These are phyloP conservation scores for Chiloscyllium punctatum DNA, from an alignment of 2,797 vertebrate genomes.

Conservation along the genomic window DNA sequence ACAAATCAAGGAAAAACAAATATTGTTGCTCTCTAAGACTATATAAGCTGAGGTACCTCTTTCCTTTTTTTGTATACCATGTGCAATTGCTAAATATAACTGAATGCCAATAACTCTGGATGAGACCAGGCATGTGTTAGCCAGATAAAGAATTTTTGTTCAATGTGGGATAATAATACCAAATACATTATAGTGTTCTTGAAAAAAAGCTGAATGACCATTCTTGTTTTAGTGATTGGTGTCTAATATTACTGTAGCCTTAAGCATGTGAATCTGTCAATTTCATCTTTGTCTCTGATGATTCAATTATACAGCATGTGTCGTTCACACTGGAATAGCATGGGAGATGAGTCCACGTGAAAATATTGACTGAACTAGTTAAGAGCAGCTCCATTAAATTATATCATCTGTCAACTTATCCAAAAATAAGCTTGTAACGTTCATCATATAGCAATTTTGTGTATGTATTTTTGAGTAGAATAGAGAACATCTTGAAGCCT, in stretches of 20 bases:
- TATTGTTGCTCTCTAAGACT: not conserved
- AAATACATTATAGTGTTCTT: not conserved
- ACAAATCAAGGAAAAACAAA: not conserved
- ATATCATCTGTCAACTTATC: slow-evolving; percentile 35
- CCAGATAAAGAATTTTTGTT: not conserved
- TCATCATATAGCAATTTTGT: slow-evolving; percentile 35
- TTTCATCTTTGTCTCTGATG: slow-evolving; percentile 36
- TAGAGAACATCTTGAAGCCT: slow-evolving; percentile 29
- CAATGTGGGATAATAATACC: not conserved
- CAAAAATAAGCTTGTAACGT: slow-evolving; percentile 34
- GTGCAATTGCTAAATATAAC: not conserved
- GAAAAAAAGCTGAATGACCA: slow-evolving; percentile 24
- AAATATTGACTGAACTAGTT: slow-evolving; percentile 38
- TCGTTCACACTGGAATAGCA: slow-evolving; percentile 30
- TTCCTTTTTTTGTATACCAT: not conserved
- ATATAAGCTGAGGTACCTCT: not conserved
- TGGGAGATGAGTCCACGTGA: slow-evolving; percentile 23
- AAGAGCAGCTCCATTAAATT: slow-evolving; percentile 34
- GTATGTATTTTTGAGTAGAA: slow-evolving; percentile 36
- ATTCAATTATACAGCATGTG: slow-evolving; percentile 38
- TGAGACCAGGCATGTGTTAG: not conserved
- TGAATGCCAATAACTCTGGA: not conserved
- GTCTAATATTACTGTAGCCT: slow-evolving; percentile 22
- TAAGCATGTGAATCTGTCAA: slow-evolving; percentile 34
- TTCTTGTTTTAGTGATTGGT: slow-evolving; percentile 24